phyloP scores from a whole-genome alignment of 2,888 invertebrate genomes.

The Camponotus fellah region DNA sequence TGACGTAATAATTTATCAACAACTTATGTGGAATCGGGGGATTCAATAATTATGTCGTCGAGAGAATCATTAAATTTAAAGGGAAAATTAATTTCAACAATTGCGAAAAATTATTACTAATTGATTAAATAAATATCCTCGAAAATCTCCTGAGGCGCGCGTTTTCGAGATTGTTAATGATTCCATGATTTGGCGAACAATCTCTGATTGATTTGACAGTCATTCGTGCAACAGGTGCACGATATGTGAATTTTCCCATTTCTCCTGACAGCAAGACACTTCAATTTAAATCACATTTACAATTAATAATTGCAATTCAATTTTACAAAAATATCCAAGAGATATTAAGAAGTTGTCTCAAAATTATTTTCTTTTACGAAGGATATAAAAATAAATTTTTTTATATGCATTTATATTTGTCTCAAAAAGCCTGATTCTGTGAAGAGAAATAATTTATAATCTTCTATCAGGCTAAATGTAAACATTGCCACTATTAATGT shows the following conservation, averaged over 20 bases:
- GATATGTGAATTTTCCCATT: background rate
- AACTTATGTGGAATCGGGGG: background rate
- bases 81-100: background rate
- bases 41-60: background rate
- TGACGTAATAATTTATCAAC: background rate
- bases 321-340: background rate
- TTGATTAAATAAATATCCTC: background rate
- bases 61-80: background rate
- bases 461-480: background rate
- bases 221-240: background rate
- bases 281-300: background rate
- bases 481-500: background rate
- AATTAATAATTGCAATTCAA: background rate
- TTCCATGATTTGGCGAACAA: slow-evolving; percentile 21
- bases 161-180: slow-evolving; percentile 10
- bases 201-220: background rate
- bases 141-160: background rate
- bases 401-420: background rate
- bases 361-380: background rate
- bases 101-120: background rate
- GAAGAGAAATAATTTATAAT: background rate
- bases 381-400: background rate
- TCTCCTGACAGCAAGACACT: background rate
- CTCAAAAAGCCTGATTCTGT: background rate
- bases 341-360: background rate